phyloP scores from a whole-genome alignment of 2,113 vertebrate genomes.

The Misgurnus anguillicaudatus region DNA sequence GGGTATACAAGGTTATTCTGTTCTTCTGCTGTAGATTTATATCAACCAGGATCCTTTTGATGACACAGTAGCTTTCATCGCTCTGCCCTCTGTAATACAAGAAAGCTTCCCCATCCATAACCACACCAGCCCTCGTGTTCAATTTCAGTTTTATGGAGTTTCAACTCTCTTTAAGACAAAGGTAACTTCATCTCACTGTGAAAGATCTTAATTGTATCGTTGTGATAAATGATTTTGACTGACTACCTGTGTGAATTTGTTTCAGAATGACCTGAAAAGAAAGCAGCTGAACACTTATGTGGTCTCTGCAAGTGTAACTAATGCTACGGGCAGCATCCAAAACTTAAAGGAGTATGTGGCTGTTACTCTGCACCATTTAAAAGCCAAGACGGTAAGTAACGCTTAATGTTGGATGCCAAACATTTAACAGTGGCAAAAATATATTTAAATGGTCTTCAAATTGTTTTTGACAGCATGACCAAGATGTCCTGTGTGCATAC shows the following conservation, averaged over 20 bases:
- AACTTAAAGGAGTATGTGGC: slow-evolving; percentile 77
- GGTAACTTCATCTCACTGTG: neutral
- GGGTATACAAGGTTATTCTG: neutral
- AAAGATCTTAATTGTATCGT: neutral
- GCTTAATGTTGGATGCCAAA: neutral
- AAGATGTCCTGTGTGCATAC: slow-evolving; percentile 77
- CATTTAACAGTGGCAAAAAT: neutral
- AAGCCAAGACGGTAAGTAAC: slow-evolving; percentile 71
- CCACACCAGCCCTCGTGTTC: slow-evolving; percentile 70
- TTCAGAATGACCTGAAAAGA: slow-evolving; percentile 64
- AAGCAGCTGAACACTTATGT: slow-evolving; percentile 79
- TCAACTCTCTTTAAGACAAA: slow-evolving; percentile 80
- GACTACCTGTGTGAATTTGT: neutral
- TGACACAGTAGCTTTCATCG: slow-evolving; percentile 78
- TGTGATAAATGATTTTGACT: neutral
- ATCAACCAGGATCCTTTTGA: slow-evolving; percentile 70
- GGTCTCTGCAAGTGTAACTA: slow-evolving; percentile 85
- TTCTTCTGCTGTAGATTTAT: slow-evolving; percentile 70
- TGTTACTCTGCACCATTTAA: slow-evolving; percentile 77
- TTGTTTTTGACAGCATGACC: slow-evolving; percentile 67
- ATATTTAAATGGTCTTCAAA: neutral
- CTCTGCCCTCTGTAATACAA: slow-evolving; percentile 78
- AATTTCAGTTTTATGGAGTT: slow-evolving; percentile 85
- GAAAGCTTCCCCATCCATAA: slow-evolving; percentile 62
- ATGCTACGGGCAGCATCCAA: slow-evolving; percentile 69